Evolutionary conservation across 2,888 invertebrate species (phyloP).

Genomic region (Phlogophora meticulosa): DNA sequence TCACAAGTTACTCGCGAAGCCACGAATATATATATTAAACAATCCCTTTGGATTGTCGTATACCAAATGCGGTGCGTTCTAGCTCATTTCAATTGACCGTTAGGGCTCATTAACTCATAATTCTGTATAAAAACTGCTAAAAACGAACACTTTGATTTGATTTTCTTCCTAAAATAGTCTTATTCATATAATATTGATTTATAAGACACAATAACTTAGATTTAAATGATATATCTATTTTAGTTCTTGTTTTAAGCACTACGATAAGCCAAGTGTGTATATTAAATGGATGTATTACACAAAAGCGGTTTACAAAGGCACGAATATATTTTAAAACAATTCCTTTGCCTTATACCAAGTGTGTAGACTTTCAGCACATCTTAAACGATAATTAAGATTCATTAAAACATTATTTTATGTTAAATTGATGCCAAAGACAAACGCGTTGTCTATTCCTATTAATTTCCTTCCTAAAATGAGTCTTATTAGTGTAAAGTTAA

Average conservation of each 20-base stretch:
- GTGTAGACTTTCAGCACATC: not conserved
- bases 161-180: not conserved
- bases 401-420: not conserved
- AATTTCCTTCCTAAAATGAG: not conserved
- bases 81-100: not conserved
- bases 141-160: not conserved
- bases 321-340: not conserved
- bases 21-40: not conserved
- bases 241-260: not conserved
- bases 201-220: not conserved
- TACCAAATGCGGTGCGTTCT: not conserved
- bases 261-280: not conserved
- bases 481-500: too few species aligned
- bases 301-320: not conserved
- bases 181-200: not conserved
- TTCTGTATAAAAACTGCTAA: not conserved
- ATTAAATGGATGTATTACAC: not conserved
- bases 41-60: not conserved
- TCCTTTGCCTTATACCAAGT: not conserved
- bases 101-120: not conserved
- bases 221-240: not conserved
- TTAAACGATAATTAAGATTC: not conserved
- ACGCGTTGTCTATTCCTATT: not conserved
- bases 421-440: not conserved
- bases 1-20: not conserved